A percentile compares a stretch with the other conserved stretches of the same genome.
Conservation (phyloP, 2,797 vertebrate species). For the Varecia variegata region DNA sequence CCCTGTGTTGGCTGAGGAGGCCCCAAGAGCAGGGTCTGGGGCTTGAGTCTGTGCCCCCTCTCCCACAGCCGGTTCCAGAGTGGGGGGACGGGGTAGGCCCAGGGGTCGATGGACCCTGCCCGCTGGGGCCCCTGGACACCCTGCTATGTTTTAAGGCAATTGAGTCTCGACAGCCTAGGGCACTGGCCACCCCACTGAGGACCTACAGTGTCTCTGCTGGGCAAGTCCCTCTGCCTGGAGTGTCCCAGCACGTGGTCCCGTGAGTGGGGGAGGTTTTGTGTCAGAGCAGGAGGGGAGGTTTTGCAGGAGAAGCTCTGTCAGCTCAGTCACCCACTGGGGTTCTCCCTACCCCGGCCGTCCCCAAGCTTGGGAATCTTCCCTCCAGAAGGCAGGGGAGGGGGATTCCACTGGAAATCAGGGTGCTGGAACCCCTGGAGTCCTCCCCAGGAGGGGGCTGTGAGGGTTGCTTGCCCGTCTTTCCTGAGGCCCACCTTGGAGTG, state of each 20-base stretch:
- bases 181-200: background rate
- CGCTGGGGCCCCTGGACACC: background rate
- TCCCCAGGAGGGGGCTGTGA: background rate
- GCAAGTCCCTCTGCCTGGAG: background rate
- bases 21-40: rapidly evolving
- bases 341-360: background rate
- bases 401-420: background rate
- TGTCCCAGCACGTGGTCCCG: rapidly evolving
- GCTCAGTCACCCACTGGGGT: background rate
- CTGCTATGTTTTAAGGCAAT: background rate
- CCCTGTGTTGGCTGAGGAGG: background rate
- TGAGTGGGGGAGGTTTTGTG: background rate
- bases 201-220: too few species aligned
- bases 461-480: background rate
- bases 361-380: background rate
- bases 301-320: background rate
- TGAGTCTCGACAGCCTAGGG: background rate
- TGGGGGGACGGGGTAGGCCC: background rate
- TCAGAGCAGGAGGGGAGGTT: background rate
- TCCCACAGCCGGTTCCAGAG: background rate
- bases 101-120: rapidly evolving
- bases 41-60: background rate
- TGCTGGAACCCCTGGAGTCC: background rate
- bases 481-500: background rate
- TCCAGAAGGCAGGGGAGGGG: background rate